Evolutionary conservation across 2,113 vertebrate genomes (phyloP), one percentile per base, ranked within the genome.

Genomic region (Psittacara wagleri): DNA sequence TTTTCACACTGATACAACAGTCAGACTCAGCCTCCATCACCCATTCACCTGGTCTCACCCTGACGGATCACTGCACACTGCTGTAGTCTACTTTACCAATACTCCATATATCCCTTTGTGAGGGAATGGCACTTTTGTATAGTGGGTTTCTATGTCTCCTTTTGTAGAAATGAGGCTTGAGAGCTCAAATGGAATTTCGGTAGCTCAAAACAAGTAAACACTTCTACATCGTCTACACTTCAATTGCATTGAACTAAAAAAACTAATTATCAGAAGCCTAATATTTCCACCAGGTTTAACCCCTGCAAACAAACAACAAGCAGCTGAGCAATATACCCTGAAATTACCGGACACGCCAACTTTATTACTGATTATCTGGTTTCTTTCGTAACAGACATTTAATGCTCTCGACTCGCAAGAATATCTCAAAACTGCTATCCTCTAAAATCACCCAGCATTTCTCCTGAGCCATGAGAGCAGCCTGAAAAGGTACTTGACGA

Each of bases 101-200:
- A 28, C 35, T 18, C 29, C 14, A 1, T 39, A 16, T 29, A 35
- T 2, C 17, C 55, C 55, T n/a, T 59, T 59, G 55, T 13, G 33
- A 11, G 52, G 75, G 25, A 49, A 16, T 1, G 1, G 14, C 7
- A 29, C 62, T 24, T 9, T 20, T 13, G 39, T 17, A 18, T 0
- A 2, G 39, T 2, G n/a, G 8, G 1, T 23, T 66, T 46, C 35
- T 48, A 3, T 5, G 7, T 7, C 70, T 62, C 66, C 52, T 70
- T 66, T 70, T 41, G 72, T 5, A 75, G 80, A 17, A 75, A 35
- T 3, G 6, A 59, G 39, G 15, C 54, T 49, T 8, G 20, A 63
- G 31, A 37, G 39, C 24, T 59, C 43, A 43, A 52, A 59, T 51
- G 20, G 37, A 59, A 12, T 61, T 54, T 43, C n/a, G 44, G 66